These are phyloP conservation scores for Protonemura montana DNA, from an alignment of 2,888 invertebrate genomes.

Conservation along the genomic window DNA sequence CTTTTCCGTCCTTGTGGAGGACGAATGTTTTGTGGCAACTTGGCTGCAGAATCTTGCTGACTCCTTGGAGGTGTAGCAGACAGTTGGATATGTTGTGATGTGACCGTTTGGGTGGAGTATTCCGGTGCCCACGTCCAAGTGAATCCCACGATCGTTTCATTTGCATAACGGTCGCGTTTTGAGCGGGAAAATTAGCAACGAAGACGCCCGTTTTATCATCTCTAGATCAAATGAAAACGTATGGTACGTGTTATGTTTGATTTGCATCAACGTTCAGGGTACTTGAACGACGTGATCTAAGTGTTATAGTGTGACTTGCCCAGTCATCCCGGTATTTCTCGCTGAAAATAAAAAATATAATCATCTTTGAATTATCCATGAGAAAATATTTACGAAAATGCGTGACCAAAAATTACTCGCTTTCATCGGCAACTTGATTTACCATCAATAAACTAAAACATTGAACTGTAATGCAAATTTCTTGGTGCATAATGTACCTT, in stretches of 20 bases:
- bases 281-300: no score
- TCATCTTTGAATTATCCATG: not conserved
- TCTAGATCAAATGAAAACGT: not conserved
- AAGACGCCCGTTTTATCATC: not conserved
- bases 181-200: not conserved
- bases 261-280: not conserved
- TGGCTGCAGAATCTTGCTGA: not conserved
- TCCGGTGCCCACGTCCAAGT: not conserved
- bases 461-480: not conserved
- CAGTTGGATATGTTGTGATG: not conserved
- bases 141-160: not conserved
- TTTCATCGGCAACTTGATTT: not conserved
- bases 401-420: not conserved
- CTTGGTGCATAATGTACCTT: not conserved
- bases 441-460: constrained; percentile 1
- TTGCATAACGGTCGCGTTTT: not conserved
- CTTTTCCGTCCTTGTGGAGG: not conserved
- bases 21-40: not conserved
- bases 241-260: not conserved
- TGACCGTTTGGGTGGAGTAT: not conserved
- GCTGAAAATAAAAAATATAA: not conserved
- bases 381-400: not conserved
- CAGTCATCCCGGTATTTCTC: no score
- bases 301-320: no score
- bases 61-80: not conserved